These are phyloP conservation scores for Phalacrocorax pelagicus DNA, from an alignment of 2,113 vertebrate species.

Conservation along the genomic window DNA sequence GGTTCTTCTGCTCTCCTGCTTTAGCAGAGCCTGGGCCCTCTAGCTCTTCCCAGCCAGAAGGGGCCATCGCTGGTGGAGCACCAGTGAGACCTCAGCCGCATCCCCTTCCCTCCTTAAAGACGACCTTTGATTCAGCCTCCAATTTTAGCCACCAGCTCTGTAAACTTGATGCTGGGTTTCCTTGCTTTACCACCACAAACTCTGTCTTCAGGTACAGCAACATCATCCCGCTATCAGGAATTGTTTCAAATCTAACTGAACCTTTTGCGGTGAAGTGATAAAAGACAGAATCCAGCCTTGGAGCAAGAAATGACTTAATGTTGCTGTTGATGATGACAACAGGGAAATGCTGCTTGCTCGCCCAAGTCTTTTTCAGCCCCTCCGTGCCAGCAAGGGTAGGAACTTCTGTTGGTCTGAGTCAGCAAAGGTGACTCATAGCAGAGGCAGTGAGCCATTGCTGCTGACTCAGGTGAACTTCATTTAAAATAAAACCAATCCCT, in stretches of 20 bases:
- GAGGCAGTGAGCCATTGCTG: not conserved
- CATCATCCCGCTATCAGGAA: not conserved
- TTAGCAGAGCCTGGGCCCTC: not conserved
- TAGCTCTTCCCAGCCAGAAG: not conserved
- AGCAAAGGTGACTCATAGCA: slow-evolving; percentile 16
- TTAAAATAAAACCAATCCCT: not conserved
- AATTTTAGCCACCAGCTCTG: not conserved
- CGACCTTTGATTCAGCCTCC: not conserved
- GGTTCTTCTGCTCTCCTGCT: not conserved
- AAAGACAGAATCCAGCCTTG: not conserved
- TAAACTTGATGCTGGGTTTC: not conserved
- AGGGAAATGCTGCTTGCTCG: not conserved
- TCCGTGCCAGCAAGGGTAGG: not conserved
- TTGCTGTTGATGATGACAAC: not conserved
- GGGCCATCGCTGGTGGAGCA: rapidly evolving
- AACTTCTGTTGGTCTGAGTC: not conserved
- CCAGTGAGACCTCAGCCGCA: not conserved
- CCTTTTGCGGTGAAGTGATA: not conserved
- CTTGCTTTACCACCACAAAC: not conserved
- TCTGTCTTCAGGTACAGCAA: not conserved
- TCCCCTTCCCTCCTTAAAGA: not conserved
- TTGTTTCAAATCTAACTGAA: not conserved
- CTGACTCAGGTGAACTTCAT: not conserved
- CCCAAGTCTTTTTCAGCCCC: not conserved
- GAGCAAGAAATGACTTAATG: not conserved